These are phyloP conservation scores for Drosophila seguyi DNA, from an alignment of 1,140 invertebrate genomes.

Conservation along the genomic window DNA sequence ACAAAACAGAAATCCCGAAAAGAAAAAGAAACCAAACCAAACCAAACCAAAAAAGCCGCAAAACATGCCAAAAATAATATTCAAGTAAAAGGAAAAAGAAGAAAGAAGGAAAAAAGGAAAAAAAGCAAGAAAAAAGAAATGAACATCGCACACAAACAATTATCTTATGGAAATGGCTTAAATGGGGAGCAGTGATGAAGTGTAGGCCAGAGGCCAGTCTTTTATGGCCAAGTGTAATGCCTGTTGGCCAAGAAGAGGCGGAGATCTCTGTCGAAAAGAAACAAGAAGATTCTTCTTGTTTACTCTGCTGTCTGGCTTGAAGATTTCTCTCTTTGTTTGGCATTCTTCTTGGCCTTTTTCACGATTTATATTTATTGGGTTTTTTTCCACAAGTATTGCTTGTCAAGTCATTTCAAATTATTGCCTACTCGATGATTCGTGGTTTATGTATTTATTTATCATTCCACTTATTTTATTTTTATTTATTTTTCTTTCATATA, in stretches of 20 bases:
- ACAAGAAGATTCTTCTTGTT: slow-evolving; percentile 40
- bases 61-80: slow-evolving; percentile 83
- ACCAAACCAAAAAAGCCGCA: slow-evolving; percentile 58
- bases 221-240: slow-evolving; percentile 45
- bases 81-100: slow-evolving; percentile 33
- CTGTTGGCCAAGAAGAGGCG: slow-evolving; percentile 30
- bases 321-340: slow-evolving; percentile 49
- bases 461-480: slow-evolving; percentile 10
- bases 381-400: slow-evolving; percentile 40
- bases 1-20: slow-evolving; percentile 64
- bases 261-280: slow-evolving; percentile 9
- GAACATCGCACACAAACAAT: slow-evolving; percentile 33
- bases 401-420: slow-evolving; percentile 59
- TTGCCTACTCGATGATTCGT: slow-evolving; percentile 51
- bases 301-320: slow-evolving; percentile 40
- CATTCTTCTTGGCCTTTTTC: slow-evolving; percentile 22
- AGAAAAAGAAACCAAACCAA: slow-evolving; percentile 34
- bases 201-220: slow-evolving; percentile 41
- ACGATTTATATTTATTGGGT: slow-evolving; percentile 32
- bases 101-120: neutral
- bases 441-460: slow-evolving; percentile 53
- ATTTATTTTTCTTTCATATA: slow-evolving; percentile 12
- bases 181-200: slow-evolving; percentile 27
- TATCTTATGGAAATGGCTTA: slow-evolving; percentile 50
- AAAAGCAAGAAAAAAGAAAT: neutral